Base-by-base conservation (phyloP, 2,797 vertebrate species). In the Florisuga fusca region DNA sequence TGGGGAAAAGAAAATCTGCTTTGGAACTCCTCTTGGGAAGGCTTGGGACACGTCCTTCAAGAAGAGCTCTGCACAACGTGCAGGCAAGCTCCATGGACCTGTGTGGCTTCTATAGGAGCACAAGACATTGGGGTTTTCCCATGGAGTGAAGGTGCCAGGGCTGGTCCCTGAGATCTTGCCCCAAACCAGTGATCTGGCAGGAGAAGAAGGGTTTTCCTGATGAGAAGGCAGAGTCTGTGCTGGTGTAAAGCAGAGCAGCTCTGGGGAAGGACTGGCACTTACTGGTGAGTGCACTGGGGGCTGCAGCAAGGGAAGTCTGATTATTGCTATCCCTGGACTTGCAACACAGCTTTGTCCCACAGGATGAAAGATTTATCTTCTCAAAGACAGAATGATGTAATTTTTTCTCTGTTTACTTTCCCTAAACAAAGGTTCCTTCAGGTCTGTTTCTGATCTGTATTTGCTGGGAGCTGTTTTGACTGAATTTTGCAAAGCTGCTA, bases 361-460 rank as follows among this genome's bases (percentile, higher is more conserved):
- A 53, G 20, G 45, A 21, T 43, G 43, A 76, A 51, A 9, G 33
- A 46, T 82, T 84, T 67, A 55, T 25, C 46, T 83, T 68, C 48
- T 68, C 36, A 75, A 86, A 50, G 9, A 53, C 17, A 68, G 36
- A 53, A 50, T 58, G 71, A 23, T 69, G 27, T 26, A 15, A 19
- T 84, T 92, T 84, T 29, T 81, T 72, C 71, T 89, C 75, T 90
- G 31, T 81, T 92, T 92, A 61, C 41, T 45, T 78, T 87, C 46
- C 25, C 62, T 78, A 46, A 7, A 72, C 45, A 57, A 82, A 83
- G 59, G 21, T 33, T 53, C 45, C 66, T 72, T 48, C 61, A 88
- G 88, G 76, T 62, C 55, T 91, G 20, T 12, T 81, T 69, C 74
- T 61, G 61, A 29, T 54, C 76, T 41, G 61, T 31, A 25, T 64